A percentile compares a stretch with the other conserved stretches of the same genome.
Conservation (phyloP, 2,797 vertebrate genomes). For the Amphiprion clarkii region DNA sequence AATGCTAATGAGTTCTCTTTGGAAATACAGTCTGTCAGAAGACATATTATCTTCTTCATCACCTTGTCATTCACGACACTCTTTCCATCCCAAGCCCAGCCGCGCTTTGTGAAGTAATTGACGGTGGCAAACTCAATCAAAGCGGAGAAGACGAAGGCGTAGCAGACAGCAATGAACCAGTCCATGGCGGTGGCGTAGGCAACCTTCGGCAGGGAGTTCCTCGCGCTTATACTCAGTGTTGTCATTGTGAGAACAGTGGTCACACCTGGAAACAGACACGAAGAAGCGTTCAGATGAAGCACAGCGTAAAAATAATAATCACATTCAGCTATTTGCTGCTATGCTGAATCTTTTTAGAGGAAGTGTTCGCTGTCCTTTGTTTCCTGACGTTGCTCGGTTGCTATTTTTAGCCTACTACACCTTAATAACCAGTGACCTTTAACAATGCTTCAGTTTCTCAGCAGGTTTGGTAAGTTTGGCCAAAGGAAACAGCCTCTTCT, state of each 20-base stretch:
- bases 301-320: too few relatives aligned
- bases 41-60: constrained; percentile 55
- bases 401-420: constrained; percentile 2
- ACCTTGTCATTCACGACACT: constrained; percentile 98
- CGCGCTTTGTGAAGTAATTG: constrained; percentile 99
- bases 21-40: constrained; percentile 37
- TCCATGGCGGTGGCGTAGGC: constrained; percentile 99
- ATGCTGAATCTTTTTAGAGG: not conserved
- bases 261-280: constrained; percentile 86
- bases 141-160: constrained; percentile 98
- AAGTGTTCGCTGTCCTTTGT: constrained; percentile 15
- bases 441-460: constrained; percentile 19
- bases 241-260: constrained; percentile 99
- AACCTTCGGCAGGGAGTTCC: constrained; percentile 98
- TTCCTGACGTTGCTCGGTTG: constrained; percentile 11
- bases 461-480: constrained; percentile 8
- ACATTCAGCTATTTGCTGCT: not conserved
- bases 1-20: constrained; percentile 36
- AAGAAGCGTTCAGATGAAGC: too few relatives aligned
- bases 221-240: constrained; percentile 96
- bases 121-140: constrained; percentile 98
- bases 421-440: constrained; percentile 35
- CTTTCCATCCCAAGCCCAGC: constrained; percentile 99
- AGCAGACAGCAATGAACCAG: constrained; percentile 99
- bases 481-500: constrained; percentile 4